A percentile compares a stretch with the other conserved stretches of the same genome.
Evolutionary conservation across 2,113 vertebrate species (phyloP).

Genomic region (Amphiprion ocellaris): DNA sequence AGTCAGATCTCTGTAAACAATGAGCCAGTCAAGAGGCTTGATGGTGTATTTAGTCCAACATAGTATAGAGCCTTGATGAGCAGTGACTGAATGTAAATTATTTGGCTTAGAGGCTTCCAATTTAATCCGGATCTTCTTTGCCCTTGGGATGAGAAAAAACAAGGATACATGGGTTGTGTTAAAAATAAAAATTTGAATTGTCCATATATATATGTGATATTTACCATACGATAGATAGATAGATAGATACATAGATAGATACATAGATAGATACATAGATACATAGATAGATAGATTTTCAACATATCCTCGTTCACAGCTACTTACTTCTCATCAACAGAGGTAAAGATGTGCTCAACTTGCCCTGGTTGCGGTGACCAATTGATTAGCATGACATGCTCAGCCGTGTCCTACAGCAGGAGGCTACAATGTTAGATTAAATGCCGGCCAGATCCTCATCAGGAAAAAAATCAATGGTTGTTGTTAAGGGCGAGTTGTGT

Average conservation of each 20-base stretch:
- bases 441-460: constrained; percentile 94
- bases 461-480: constrained; percentile 94
- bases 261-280: background rate
- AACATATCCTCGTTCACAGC: constrained; percentile 9
- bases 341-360: constrained; percentile 56
- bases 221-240: background rate
- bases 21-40: constrained; percentile 86
- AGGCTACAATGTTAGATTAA: constrained; percentile 98
- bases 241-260: too few relatives aligned
- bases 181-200: background rate
- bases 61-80: constrained; percentile 90
- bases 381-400: constrained; percentile 95
- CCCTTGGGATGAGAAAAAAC: constrained; percentile 90
- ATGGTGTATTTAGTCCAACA: constrained; percentile 88
- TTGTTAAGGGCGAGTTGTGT: constrained; percentile 88
- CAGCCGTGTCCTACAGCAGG: constrained; percentile 91
- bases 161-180: constrained; percentile 57
- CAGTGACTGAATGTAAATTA: constrained; percentile 95
- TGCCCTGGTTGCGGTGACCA: constrained; percentile 84
- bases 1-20: constrained; percentile 92
- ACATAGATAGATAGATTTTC: constrained; percentile 12
- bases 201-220: background rate
- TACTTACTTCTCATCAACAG: constrained; percentile 41
- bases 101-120: constrained; percentile 86
- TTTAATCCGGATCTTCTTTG: constrained; percentile 89